A percentile compares a stretch with the other conserved stretches of the same genome.
phyloP scores from a whole-genome alignment of 2,888 invertebrate genomes.

The Auanema sp. region DNA sequence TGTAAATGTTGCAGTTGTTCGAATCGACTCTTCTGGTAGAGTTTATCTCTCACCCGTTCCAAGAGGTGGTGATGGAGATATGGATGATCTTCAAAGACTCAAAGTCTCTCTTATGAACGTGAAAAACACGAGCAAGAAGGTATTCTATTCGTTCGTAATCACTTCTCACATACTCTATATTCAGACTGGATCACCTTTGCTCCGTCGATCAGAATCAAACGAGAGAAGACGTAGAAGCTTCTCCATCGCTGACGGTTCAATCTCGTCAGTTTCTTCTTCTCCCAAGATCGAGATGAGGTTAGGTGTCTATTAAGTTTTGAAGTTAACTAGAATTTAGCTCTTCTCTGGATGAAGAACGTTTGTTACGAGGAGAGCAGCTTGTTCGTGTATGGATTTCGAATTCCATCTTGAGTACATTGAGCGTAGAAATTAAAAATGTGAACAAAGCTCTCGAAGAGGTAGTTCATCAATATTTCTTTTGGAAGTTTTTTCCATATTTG shows the following conservation, averaged over 20 bases:
- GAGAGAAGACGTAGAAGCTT: constrained; percentile 18
- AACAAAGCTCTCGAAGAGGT: constrained; percentile 38
- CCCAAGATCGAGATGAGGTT: background rate
- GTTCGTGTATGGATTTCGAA: constrained; percentile 41
- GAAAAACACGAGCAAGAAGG: constrained; percentile 15
- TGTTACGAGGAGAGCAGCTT: constrained; percentile 21
- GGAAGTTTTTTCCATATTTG: background rate
- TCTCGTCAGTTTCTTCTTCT: background rate
- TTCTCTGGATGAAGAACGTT: constrained; percentile 14
- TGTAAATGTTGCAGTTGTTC: constrained; percentile 10
- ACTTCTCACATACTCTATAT: background rate
- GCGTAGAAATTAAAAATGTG: constrained; percentile 31
- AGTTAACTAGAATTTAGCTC: constrained; percentile 1
- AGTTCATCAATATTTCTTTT: background rate
- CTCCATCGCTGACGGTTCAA: constrained; percentile 2
- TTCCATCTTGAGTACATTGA: constrained; percentile 34
- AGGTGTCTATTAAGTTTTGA: too few relatives aligned
- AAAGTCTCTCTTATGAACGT: constrained; percentile 8
- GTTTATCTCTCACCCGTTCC: constrained; percentile 13
- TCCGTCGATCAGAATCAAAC: constrained; percentile 18
- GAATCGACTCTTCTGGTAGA: constrained; percentile 6
- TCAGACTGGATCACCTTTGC: constrained; percentile 11
- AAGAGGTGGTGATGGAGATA: constrained; percentile 13
- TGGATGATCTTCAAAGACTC: constrained; percentile 12
- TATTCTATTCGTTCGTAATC: constrained; percentile 4